Percentiles rank a stretch among this genome's conserved stretches.
Conservation (phyloP, 2,797 vertebrate species). For the Adelosebastes latens region DNA sequence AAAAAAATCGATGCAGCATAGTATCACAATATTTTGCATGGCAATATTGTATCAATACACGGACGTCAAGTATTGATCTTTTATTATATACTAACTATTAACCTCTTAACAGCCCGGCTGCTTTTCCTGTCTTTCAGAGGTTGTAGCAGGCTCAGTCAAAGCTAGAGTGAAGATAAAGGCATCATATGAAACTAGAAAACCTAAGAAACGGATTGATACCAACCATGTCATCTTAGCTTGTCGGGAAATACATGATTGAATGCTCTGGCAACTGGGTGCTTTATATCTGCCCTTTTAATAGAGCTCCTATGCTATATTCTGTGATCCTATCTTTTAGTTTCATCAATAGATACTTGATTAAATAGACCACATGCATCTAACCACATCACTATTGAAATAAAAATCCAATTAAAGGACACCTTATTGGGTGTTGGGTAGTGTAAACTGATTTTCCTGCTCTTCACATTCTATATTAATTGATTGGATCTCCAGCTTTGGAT, state of each 20-base stretch:
- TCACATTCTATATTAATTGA: conserved; percentile 40
- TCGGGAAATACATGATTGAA: neutral
- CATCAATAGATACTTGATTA: neutral
- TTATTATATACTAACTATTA: too few species aligned
- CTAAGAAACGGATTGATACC: too few species aligned
- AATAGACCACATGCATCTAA: neutral
- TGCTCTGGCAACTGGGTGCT: neutral
- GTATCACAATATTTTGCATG: too few species aligned
- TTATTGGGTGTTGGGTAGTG: neutral
- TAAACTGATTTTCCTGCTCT: conserved; percentile 24
- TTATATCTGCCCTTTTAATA: neutral
- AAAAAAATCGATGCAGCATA: too few species aligned
- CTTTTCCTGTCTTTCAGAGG: too few species aligned
- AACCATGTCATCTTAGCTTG: too few species aligned
- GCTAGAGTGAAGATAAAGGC: too few species aligned
- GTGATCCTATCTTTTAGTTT: neutral
- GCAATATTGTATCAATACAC: too few species aligned
- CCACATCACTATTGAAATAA: neutral
- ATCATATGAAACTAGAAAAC: too few species aligned
- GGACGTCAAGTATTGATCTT: too few species aligned
- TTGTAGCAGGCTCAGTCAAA: too few species aligned
- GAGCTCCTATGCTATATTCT: neutral
- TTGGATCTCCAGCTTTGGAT: conserved; percentile 19
- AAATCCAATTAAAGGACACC: conserved; percentile 23
- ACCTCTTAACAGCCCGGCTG: too few species aligned